Evolutionary conservation across 2,888 invertebrate genomes (phyloP), one percentile per base, ranked within the genome.

Genomic region (Deilephila elpenor): DNA sequence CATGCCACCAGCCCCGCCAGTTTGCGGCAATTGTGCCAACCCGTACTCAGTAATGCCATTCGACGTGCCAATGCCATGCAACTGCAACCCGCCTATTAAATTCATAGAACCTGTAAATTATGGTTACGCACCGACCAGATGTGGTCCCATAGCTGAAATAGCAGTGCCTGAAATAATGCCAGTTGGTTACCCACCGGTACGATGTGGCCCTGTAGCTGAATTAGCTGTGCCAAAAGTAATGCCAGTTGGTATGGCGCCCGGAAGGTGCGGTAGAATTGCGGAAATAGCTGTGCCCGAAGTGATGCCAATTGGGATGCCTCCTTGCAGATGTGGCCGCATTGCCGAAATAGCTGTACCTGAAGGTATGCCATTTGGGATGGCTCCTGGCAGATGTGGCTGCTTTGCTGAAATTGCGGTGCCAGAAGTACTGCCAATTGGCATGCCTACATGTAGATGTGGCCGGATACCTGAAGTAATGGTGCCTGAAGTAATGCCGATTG

Each of bases 91-190:
- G 1, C 60, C 59, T 51, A 19, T 60, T 51, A 67, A 67, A 25
- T 67, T 51, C 67, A 25, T 67, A 25, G 67, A 67, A 17, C 17
- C 67, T 51, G 6, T 67, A 17, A 67, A 67, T 17, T 67, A 51
- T 25, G 67, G 44, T 6, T 25, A 25, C 5, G 51, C 25, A 29
- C 67, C 67, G 17, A 17, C 44, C 0, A 67, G 44, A 14, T 62
- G 44, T 29, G 20, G 53, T 19, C n/a, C 73, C 32, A 25, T 67
- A 4, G 29, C 73, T 20, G 79, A 78, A 70, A 70, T 81, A 5
- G 70, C 80, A 0, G 76, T 83, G 51, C 78, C 81, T 51, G 53
- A 73, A 25, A 20, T 70, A 0, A 72, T 80, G 17, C 72, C 73
- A 8, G 19, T n/a, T 19, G 5, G 19, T n/a, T n/a, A n/a, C 17